Conservation (phyloP, 2,797 vertebrate species). For the Sebastes aleutianus region DNA sequence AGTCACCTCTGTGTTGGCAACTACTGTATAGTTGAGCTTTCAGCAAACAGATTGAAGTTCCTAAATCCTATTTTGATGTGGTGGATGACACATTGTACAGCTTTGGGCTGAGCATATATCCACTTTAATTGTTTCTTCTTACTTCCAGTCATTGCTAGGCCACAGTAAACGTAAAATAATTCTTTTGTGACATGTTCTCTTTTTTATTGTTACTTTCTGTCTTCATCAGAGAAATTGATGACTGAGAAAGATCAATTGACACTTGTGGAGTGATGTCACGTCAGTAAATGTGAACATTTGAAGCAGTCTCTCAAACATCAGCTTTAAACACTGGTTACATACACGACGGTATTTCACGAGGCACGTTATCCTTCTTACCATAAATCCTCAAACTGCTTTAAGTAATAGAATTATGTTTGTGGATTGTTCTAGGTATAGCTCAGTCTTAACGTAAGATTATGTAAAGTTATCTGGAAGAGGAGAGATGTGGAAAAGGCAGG, state of each 20-base stretch:
- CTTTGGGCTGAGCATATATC: background rate
- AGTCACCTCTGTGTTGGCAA: background rate
- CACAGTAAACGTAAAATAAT: background rate
- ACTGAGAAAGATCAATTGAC: background rate
- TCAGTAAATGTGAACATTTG: background rate
- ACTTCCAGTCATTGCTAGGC: background rate
- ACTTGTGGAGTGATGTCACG: background rate
- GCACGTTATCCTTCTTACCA: background rate
- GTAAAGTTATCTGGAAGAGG: background rate
- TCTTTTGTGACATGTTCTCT: background rate
- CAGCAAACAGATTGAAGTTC: background rate
- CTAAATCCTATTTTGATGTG: background rate
- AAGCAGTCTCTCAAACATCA: background rate
- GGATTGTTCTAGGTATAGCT: background rate
- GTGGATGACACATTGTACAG: background rate
- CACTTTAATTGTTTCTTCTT: background rate
- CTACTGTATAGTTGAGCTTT: background rate
- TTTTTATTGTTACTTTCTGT: background rate
- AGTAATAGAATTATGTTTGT: background rate
- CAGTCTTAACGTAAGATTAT: background rate
- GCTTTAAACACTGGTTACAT: background rate
- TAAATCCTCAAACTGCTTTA: background rate
- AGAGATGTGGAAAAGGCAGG: background rate
- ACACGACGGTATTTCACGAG: background rate
- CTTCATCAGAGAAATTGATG: background rate